Evolutionary conservation across 2,797 vertebrate genomes (phyloP), one percentile per base, ranked within the genome.

Genomic region (Chaenodraco wilsoni): DNA sequence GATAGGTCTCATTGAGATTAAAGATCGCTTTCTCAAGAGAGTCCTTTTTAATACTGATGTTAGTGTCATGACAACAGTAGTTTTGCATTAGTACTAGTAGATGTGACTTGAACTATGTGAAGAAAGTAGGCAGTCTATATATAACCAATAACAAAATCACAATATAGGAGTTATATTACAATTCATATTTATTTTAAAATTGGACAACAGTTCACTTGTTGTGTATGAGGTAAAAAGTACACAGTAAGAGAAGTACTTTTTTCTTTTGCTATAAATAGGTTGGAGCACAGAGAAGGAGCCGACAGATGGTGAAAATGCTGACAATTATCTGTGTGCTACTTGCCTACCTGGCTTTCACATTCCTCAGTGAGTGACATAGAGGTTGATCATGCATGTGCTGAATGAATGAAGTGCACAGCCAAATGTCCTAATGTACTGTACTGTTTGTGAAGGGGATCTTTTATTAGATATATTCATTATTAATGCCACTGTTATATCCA

Each of bases 361-460:
- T 54, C 40, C 1, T 65, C 49, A 54, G 54, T 76, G 58, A 65
- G 72, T 62, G 65, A 56, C 17, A 27, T n/a, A 37, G 5, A 14
- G 37, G 27, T 37, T 46, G 2, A 54, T 45, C 40, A 44, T 33
- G 37, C 2, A 52, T 33, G n/a, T 31, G 13, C 12, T 52, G 17
- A 60, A 52, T 60, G 21, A 69, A 44, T 41, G 11, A 44, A 45
- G n/a, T 63, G 10, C 5, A 56, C 5, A 46, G 41, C n/a, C 3
- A 5, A 3, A 40, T 40, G 15, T 31, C 27, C 23, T 46, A 61
- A 33, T 7, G 2, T 45, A 16, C 9, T 14, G 16, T 6, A 54
- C 37, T n/a, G 48, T 19, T n/a, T 49, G 48, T 4, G 12, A 12
- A 56, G 31, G 27, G 33, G 54, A 33, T 33, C 33, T 57, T 57